These are phyloP conservation scores for Octodon degus DNA, from an alignment of 2,113 vertebrate genomes.

Conservation along the genomic window DNA sequence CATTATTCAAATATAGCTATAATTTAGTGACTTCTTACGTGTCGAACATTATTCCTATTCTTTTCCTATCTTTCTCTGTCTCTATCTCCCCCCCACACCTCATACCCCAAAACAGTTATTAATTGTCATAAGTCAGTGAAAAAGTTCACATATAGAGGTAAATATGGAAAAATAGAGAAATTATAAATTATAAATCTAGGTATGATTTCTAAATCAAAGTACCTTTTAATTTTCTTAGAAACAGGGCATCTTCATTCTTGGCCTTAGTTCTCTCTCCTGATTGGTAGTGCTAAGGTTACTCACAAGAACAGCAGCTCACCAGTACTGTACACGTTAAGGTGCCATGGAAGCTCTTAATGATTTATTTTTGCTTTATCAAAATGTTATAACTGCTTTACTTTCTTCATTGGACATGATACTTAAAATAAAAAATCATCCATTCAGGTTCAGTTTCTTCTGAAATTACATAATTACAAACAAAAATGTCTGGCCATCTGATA, in stretches of 20 bases:
- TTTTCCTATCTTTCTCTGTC: background rate
- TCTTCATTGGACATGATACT: background rate
- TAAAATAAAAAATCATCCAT: background rate
- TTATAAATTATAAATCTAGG: background rate
- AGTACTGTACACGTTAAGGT: rapidly evolving
- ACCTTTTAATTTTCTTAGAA: background rate
- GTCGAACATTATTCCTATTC: too few species aligned
- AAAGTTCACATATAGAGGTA: background rate
- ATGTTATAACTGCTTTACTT: background rate
- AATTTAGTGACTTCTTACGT: background rate
- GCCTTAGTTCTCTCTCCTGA: background rate
- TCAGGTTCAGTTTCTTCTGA: background rate
- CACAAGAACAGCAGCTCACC: background rate
- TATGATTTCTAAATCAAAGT: background rate
- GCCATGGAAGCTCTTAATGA: background rate
- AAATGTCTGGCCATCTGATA: background rate
- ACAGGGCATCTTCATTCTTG: background rate
- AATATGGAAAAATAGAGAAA: background rate
- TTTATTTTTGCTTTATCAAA: background rate
- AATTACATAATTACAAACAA: background rate
- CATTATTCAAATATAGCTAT: background rate
- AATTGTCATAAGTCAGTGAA: slow-evolving; percentile 17
- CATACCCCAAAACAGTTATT: background rate
- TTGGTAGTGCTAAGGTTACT: rapidly evolving
- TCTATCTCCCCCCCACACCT: too few species aligned